Evolutionary conservation across 1,140 invertebrate genomes (phyloP), one percentile per base, ranked within the genome.

Genomic region (Drosophila lacteicornis): DNA sequence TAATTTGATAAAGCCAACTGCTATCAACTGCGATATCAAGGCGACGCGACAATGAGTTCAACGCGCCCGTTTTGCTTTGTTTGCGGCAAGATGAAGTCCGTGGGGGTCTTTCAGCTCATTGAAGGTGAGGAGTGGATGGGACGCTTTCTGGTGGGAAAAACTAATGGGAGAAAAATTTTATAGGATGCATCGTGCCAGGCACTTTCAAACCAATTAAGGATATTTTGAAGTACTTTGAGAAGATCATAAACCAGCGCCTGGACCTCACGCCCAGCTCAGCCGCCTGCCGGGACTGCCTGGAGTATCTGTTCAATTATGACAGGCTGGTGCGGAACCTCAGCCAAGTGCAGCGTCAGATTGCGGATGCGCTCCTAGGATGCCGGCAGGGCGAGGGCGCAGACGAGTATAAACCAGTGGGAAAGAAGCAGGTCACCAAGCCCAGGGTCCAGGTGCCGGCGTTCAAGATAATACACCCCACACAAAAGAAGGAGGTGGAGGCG

Each of bases 121-220:
- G 83, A 87, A 75, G 84, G 84, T 53, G 45, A 62, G 51, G 12
- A 5, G 9, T 17, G 6, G 13, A n/a, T 56, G 36, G 8, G 4
- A 38, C 12, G 19, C 13, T 11, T 22, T 3, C 12, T 17, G 13
- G 8, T 12, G 12, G 19, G 11, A 2, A 63, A 62, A 50, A 15
- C n/a, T 60, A 38, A 69, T 50, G 17, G 9, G 3, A 13, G 13
- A 46, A 9, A 5, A 33, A 51, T 65, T 49, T 55, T 80, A 1
- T 69, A 86, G 83, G 83, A 27, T 87, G 83, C 55, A 87, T 87
- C 13, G 83, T 87, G 27, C 83, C 83, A 27, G 83, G 83, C 15
- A 87, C 83, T 8, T 87, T 87, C n/a, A 87, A 87, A 51, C 83
- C 83, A 1, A 87, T 87, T 11, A 87, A 87, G 50, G 83, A 88